Percentiles rank a stretch among this genome's conserved stretches.
Evolutionary conservation across 2,113 vertebrate genomes (phyloP).

Genomic region (Nothobranchius kuhntae): DNA sequence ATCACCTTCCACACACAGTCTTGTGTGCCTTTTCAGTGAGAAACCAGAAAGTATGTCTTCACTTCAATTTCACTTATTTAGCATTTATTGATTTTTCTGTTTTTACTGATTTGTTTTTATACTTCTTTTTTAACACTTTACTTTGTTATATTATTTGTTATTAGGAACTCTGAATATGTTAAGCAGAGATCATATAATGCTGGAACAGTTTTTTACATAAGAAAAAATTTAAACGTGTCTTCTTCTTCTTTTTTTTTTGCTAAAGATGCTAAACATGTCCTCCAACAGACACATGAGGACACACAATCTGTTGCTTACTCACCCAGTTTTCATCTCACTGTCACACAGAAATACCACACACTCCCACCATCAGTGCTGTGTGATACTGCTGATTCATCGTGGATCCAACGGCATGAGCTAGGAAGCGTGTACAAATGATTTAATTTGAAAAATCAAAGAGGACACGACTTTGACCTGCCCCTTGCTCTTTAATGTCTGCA

Average conservation of each 20-base stretch:
- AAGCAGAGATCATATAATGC: background rate
- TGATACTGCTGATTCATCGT: constrained; percentile 55
- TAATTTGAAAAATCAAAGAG: background rate
- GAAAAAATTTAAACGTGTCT: background rate
- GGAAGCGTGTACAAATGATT: constrained; percentile 17
- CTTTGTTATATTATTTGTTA: too few relatives aligned
- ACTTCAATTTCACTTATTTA: too few relatives aligned
- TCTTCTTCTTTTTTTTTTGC: background rate
- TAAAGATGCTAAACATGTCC: constrained; percentile 19
- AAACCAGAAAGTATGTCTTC: too few relatives aligned
- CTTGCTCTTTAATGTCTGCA: background rate
- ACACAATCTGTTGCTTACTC: constrained; percentile 51
- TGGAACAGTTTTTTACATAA: constrained; percentile 11
- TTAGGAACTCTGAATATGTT: background rate
- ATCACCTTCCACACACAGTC: too few relatives aligned
- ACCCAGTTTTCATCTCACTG: constrained; percentile 38
- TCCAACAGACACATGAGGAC: constrained; percentile 13
- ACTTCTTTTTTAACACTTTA: too few relatives aligned
- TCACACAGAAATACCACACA: constrained; percentile 10
- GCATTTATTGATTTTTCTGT: too few relatives aligned
- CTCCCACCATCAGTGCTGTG: constrained; percentile 30
- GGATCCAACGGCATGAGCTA: constrained; percentile 41
- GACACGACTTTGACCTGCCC: constrained; percentile 5
- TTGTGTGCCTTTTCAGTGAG: too few relatives aligned
- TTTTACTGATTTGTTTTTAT: too few relatives aligned